Evolutionary conservation across 2,797 vertebrate genomes (phyloP).

Genomic region (Threskiornis aethiopicus): DNA sequence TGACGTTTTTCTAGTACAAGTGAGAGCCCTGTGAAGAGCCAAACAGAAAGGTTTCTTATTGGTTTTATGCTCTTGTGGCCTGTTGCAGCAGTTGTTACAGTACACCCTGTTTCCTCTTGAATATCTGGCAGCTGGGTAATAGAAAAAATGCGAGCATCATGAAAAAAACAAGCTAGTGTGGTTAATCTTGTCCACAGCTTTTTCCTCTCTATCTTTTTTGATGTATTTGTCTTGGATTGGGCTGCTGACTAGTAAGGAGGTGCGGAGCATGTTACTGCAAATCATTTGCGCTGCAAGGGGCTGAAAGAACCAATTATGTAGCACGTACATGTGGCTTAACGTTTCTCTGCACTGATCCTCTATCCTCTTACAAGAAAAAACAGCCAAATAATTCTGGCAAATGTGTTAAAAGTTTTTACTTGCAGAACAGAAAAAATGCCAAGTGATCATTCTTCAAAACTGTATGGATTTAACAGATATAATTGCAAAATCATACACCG

Average conservation of each 20-base stretch:
- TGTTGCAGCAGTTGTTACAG: constrained; percentile 52
- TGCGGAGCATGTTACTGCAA: not conserved
- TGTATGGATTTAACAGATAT: not conserved
- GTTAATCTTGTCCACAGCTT: constrained; percentile 49
- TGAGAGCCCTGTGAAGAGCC: constrained; percentile 70
- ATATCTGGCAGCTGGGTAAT: constrained; percentile 57
- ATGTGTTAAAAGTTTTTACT: not conserved
- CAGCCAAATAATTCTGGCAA: not conserved
- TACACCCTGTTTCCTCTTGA: constrained; percentile 49
- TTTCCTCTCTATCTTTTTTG: constrained; percentile 5
- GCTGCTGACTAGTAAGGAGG: constrained; percentile 38
- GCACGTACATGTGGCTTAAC: not conserved
- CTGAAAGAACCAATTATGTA: constrained; percentile 38
- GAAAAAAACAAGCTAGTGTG: constrained; percentile 4
- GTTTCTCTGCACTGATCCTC: not conserved
- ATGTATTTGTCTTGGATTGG: constrained; percentile 18
- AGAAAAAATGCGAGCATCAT: constrained; percentile 38
- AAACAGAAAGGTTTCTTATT: constrained; percentile 68
- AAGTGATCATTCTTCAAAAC: not conserved
- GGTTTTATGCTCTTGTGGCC: constrained; percentile 60
- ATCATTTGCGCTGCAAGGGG: not conserved
- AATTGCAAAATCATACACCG: not conserved
- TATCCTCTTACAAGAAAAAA: not conserved
- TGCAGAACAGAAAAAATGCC: not conserved
- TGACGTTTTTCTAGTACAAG: constrained; percentile 69